A percentile compares a stretch with the other conserved stretches of the same genome.
Conservation (phyloP, 2,113 vertebrate genomes). For the Thamnaconus septentrionalis region DNA sequence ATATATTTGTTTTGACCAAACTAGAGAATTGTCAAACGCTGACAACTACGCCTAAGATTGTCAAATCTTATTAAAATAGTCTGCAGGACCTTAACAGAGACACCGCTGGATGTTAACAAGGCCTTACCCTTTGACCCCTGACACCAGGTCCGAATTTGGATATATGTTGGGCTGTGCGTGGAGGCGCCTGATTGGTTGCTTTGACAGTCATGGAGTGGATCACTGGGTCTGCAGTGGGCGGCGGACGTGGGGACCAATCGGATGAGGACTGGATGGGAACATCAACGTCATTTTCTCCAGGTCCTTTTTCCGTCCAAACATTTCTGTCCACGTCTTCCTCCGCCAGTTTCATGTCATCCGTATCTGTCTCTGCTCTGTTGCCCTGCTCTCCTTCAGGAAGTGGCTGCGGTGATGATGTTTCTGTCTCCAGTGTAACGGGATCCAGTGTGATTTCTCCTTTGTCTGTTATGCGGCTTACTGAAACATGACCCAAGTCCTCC, state of each 20-base stretch:
- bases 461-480: neutral
- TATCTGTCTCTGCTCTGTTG: constrained; percentile 7
- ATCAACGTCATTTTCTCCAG: neutral
- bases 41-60: too few relatives aligned
- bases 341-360: neutral
- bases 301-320: constrained; percentile 1
- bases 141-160: constrained; percentile 11
- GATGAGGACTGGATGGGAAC: constrained; percentile 7
- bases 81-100: neutral
- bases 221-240: neutral
- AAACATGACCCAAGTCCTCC: constrained; percentile 3
- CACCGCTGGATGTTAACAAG: neutral
- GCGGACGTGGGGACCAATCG: constrained; percentile 8
- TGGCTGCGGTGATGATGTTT: neutral
- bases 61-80: neutral
- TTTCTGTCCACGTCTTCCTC: constrained; percentile 1
- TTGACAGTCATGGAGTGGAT: constrained; percentile 21
- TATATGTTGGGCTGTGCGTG: neutral
- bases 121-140: constrained; percentile 56
- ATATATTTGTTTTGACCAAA: too few relatives aligned
- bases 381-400: neutral
- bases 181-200: constrained; percentile 9
- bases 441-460: constrained; percentile 1
- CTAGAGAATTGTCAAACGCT: too few relatives aligned
- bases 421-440: constrained; percentile 3